Base-by-base conservation (phyloP, 2,797 vertebrate species). In the Limnodromus scolopaceus region DNA sequence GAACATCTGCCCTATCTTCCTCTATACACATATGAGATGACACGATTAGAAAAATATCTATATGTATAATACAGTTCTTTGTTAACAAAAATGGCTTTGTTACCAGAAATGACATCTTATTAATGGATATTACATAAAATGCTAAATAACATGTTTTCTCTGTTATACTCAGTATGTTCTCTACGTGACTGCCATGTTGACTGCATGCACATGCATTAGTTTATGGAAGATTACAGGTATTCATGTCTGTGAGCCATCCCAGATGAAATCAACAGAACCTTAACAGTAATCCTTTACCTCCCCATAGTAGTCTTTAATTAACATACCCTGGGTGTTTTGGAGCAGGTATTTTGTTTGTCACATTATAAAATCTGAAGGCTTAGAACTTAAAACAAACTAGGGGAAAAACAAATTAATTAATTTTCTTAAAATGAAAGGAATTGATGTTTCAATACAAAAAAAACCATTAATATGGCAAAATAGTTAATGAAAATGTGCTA, bases 241-340 rank as follows among this genome's bases (percentile, higher is more conserved):
- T 53, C 18, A 25, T 64, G 45, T 64, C 75, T 88, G 17, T 87
- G 66, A 61, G 92, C 71, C 32, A 43, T 72, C 61, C 83, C 86
- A 89, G 84, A 64, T 57, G 22, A 69, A 93, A 97, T 89, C 81
- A 87, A 13, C 23, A 68, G 71, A 93, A 92, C 69, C 70, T 57
- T 96, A 81, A 78, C 15, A 89, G 77, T 45, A 89, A 96, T 94
- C 54, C 70, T 87, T 96, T 91, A 74, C 34, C 28, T 94, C 51
- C 66, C 54, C 53, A 32, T 16, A 49, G 64, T 41, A 96, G 69
- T 58, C 72, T 87, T 94, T 89, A 96, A 96, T 96, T 96, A 97
- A 92, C 60, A 87, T 30, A 30, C 38, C 41, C 10, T 0, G 55
- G 45, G 55, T 63, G 43, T 83, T 96, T 96, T 90, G 74, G 58